Percentiles rank a stretch among this genome's conserved stretches.
Evolutionary conservation across 2,797 vertebrate genomes (phyloP).

Genomic region (Melanogrammus aeglefinus): DNA sequence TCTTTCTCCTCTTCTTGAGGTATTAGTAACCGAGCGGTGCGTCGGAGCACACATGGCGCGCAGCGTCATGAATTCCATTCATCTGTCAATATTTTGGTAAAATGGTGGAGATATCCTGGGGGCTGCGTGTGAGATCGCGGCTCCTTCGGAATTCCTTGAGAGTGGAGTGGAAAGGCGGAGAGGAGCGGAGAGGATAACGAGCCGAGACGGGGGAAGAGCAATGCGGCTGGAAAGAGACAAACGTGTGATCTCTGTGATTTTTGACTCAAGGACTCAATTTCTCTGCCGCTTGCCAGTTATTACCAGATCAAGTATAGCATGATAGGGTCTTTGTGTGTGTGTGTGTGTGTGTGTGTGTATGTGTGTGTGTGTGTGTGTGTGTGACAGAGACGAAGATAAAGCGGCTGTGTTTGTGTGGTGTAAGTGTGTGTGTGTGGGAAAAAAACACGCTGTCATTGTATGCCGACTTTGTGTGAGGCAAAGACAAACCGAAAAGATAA

Average conservation of each 20-base stretch:
- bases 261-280: no score
- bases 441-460: no score
- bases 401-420: no score
- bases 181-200: background rate
- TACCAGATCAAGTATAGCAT: no score
- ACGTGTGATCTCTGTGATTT: background rate
- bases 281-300: no score
- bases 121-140: slow-evolving; percentile 5
- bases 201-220: background rate
- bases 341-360: background rate
- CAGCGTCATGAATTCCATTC: no score
- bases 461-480: no score
- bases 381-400: background rate
- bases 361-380: slow-evolving; percentile 9
- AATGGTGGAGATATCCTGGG: background rate
- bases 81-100: slow-evolving; percentile 9
- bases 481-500: no score
- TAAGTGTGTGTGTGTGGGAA: slow-evolving; percentile 1
- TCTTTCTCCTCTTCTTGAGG: no score
- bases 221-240: background rate
- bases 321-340: slow-evolving; percentile 1
- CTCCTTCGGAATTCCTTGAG: slow-evolving; percentile 20
- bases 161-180: background rate
- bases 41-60: no score
- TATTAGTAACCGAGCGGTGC: no score